Conservation (phyloP, 2,888 invertebrate species). For the Zygogramma bicolorata region DNA sequence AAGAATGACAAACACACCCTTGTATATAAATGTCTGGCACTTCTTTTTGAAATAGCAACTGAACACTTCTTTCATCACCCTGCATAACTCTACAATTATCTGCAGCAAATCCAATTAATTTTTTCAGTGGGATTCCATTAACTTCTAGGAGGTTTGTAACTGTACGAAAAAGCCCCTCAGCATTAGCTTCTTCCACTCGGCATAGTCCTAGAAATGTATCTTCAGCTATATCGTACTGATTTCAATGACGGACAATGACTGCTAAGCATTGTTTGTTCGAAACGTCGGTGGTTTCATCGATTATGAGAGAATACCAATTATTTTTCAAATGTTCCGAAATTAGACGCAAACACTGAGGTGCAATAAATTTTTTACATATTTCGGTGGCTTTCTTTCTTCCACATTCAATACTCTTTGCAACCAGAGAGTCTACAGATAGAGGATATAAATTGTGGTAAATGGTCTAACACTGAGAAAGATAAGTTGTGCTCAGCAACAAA, state of each 20-base stretch:
- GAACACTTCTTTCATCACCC: conserved; percentile 47
- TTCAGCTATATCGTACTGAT: conserved; percentile 11
- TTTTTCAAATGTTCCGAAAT: not conserved
- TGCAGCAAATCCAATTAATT: conserved; percentile 52
- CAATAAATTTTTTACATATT: conserved; percentile 40
- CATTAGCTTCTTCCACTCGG: conserved; percentile 39
- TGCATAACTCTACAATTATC: conserved; percentile 55
- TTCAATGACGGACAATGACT: conserved; percentile 28
- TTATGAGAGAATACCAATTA: conserved; percentile 33
- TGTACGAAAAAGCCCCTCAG: conserved; percentile 2
- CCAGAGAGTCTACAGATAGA: conserved; percentile 26
- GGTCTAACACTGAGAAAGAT: conserved; percentile 35
- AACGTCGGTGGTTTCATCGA: conserved; percentile 42
- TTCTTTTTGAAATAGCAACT: conserved; percentile 40
- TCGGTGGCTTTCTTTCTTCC: conserved; percentile 39
- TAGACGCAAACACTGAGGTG: not conserved
- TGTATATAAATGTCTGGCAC: conserved; percentile 49
- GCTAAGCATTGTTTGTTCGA: conserved; percentile 32
- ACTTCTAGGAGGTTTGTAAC: not conserved
- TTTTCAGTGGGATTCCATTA: conserved; percentile 23
- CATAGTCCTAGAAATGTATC: conserved; percentile 43
- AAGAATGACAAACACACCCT: conserved; percentile 54
- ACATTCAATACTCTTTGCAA: conserved; percentile 32
- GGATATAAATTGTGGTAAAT: conserved; percentile 36
- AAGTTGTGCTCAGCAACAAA: conserved; percentile 45